Evolutionary conservation across 2,888 invertebrate species (phyloP), one percentile per base, ranked within the genome.

Genomic region (Chrysomela aeneicollis): DNA sequence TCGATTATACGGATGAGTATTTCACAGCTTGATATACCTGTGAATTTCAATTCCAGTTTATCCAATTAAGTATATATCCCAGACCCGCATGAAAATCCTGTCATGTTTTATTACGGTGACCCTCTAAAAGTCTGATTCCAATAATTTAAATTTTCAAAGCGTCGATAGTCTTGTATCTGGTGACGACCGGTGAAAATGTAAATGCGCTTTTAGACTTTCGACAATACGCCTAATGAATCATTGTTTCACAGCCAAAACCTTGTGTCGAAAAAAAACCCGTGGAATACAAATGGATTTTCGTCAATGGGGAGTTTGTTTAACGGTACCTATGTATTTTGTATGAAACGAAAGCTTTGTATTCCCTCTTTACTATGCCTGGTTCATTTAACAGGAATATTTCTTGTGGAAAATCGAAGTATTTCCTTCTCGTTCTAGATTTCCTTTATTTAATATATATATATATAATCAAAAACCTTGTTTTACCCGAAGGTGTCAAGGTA

Each of bases 141-240:
- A 12, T 19, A 32, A 54, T 55, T 42, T 5, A 55, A 42, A 32
- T 35, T 54, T 54, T 54, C 35, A 6, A 17, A 53, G 19, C 54
- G 42, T 55, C 35, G 12, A 35, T 35, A 35, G 6, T 35, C 35
- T 35, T 35, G 12, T 19, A 35, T 15, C 15, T 62, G 61, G n/a
- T n/a, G n/a, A n/a, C 61, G 65, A 49, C 61, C 52, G 52, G 59
- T 50, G 61, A 30, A 54, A 49, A 59, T 65, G 57, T 51, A 66
- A 62, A 59, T 61, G 51, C 26, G 37, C 52, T 66, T 59, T 63
- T 59, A 19, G 26, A 59, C 47, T 54, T 61, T 52, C 19, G 55
- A 66, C 66, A 62, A 66, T 66, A 51, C 49, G 15, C 47, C 66
- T 62, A 66, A 66, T 55, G 60, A 63, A 49, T 63, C 52, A 66